Evolutionary conservation across 2,797 vertebrate species (phyloP), one percentile per base, ranked within the genome.

Genomic region (Danio aesculapii): DNA sequence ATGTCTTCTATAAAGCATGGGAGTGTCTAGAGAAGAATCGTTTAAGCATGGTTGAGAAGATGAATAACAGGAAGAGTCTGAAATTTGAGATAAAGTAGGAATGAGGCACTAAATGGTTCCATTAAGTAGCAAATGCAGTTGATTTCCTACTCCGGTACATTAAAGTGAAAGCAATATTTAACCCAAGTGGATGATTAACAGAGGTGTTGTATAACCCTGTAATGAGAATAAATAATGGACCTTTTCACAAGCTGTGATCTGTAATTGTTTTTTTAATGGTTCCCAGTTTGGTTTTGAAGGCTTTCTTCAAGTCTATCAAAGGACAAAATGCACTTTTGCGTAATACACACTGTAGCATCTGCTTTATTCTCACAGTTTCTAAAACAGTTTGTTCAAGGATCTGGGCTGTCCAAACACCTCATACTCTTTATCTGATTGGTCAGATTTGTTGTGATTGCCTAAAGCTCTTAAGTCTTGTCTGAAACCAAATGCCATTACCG

Each of bases 61-160:
- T 50, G 55, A 69, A 59, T 41, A 49, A 50, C 76, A 50, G 21
- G 55, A 59, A 49, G 44, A 69, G 30, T 41, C 19, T 57, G 52
- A 58, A 58, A 49, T 58, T 77, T 49, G 16, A 77, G 10, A 39
- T 77, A 19, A 67, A 9, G 7, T 43, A 59, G 62, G 19, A 67
- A 17, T 0, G 10, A 39, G 55, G 39, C 16, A 21, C 6, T 9
- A 11, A 67, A 57, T 58, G 9, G 9, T 43, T 67, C 30, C 16
- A 16, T 62, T 16, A 16, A 46, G 10, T 57, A 1, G 13, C 0
- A 53, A 43, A 41, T 52, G 11, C 16, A 13, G 13, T 41, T 2
- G 11, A 21, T 66, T 52, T 66, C 41, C 66, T 67, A n/a, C 16
- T 12, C 49, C 19, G 5, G 58, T 19, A n/a, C 30, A 14, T 50